Evolutionary conservation across 2,888 invertebrate species (phyloP).

Genomic region (Drosophila leonis): DNA sequence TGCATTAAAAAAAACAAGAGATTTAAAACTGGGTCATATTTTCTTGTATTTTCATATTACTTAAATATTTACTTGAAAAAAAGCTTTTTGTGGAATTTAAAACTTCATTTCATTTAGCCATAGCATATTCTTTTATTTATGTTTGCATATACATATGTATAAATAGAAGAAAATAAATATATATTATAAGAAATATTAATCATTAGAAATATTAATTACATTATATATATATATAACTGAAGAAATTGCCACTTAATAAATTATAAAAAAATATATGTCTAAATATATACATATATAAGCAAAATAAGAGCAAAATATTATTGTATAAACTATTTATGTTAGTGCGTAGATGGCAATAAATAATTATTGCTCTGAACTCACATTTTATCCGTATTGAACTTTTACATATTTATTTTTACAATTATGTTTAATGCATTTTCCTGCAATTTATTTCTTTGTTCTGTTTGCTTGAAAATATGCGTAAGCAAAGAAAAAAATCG

Average conservation of each 20-base stretch:
- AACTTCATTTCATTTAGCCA: not conserved
- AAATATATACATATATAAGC: too few species aligned
- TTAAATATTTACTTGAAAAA: not conserved
- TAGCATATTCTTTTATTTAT: too few species aligned
- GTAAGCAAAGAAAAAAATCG: conserved; percentile 3
- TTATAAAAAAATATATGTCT: not conserved
- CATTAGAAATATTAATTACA: not conserved
- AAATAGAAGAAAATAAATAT: not conserved
- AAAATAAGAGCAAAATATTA: not conserved
- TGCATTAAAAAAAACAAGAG: not conserved
- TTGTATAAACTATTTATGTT: not conserved
- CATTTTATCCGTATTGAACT: conserved; percentile 19
- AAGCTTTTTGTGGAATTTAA: not conserved
- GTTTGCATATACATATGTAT: not conserved
- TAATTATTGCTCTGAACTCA: conserved; percentile 8
- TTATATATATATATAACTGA: not conserved
- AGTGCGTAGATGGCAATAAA: conserved; percentile 24
- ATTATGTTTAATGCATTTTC: not conserved
- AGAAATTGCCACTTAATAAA: not conserved
- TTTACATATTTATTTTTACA: not conserved
- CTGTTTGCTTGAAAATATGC: not conserved
- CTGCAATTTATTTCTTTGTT: not conserved
- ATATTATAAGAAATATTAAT: not conserved
- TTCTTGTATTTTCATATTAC: not conserved
- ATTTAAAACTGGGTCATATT: not conserved